phyloP scores from a whole-genome alignment of 2,113 vertebrate species.

The Brachyhypopomus occidentalis region DNA sequence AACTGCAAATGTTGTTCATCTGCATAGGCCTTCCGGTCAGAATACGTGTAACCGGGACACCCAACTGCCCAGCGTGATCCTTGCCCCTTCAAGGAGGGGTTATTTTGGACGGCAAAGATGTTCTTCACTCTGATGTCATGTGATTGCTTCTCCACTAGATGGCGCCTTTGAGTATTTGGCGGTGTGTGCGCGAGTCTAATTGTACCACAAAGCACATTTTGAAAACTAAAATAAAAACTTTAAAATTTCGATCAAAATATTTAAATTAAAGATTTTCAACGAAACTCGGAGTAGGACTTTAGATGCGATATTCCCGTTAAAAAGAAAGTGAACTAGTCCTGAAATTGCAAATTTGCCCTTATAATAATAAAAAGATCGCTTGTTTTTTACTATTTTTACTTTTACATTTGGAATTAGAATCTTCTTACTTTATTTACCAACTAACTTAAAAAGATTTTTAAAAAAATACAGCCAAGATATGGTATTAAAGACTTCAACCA shows the following conservation, averaged over 20 bases:
- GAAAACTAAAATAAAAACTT: not conserved
- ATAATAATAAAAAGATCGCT: too few relatives aligned
- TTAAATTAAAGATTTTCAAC: not conserved
- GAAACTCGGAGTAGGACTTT: not conserved
- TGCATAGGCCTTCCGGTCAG: slow-evolving; percentile 12
- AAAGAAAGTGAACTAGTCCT: not conserved
- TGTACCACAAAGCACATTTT: not conserved
- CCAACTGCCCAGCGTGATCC: too few relatives aligned
- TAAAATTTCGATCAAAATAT: not conserved
- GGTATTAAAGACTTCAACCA: slow-evolving; percentile 55
- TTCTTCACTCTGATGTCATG: not conserved
- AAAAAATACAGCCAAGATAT: slow-evolving; percentile 38
- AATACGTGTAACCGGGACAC: not conserved
- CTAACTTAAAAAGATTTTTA: not conserved
- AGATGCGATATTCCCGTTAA: not conserved
- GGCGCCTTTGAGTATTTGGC: slow-evolving; percentile 46
- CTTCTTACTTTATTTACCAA: not conserved
- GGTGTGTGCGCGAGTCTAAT: not conserved
- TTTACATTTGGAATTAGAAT: not conserved
- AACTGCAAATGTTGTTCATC: not conserved
- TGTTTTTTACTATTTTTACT: not conserved
- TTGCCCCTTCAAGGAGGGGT: not conserved
- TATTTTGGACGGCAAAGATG: not conserved
- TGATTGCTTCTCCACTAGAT: slow-evolving; percentile 58
- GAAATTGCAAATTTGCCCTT: too few relatives aligned